These are phyloP conservation scores for Antennarius maculatus DNA, from an alignment of 2,797 vertebrate genomes.

Conservation along the genomic window DNA sequence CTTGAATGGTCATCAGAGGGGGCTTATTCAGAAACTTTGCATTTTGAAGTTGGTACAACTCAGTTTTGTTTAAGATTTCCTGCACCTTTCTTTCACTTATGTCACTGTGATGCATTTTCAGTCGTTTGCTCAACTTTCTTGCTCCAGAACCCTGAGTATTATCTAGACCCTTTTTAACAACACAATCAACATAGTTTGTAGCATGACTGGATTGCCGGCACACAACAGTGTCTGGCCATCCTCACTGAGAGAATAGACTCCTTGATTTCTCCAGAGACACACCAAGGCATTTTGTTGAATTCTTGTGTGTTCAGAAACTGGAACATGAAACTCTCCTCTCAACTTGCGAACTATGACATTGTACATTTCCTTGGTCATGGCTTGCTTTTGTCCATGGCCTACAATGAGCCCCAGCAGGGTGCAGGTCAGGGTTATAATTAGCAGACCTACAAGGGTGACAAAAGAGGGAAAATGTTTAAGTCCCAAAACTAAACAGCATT, in stretches of 20 bases:
- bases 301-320: too few relatives aligned
- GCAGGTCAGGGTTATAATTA: too few relatives aligned
- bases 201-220: background rate
- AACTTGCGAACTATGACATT: background rate
- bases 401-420: background rate
- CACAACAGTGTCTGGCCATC: background rate
- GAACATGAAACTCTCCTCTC: too few relatives aligned
- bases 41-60: too few relatives aligned
- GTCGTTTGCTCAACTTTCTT: background rate
- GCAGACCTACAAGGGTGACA: too few relatives aligned
- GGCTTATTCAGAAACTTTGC: slow-evolving; percentile 4
- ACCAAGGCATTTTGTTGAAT: too few relatives aligned
- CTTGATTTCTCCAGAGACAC: too few relatives aligned
- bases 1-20: slow-evolving; percentile 1
- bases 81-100: too few relatives aligned
- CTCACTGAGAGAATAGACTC: too few relatives aligned
- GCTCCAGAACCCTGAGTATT: background rate
- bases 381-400: slow-evolving; percentile 4
- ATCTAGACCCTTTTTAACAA: slow-evolving; percentile 5
- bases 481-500: too few relatives aligned
- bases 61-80: too few relatives aligned
- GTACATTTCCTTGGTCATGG: background rate
- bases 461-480: too few relatives aligned
- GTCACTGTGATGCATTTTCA: background rate
- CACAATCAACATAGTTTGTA: background rate